A percentile compares a stretch with the other conserved stretches of the same genome.
Evolutionary conservation across 2,113 vertebrate genomes (phyloP).

Genomic region (Pteropus alecto): DNA sequence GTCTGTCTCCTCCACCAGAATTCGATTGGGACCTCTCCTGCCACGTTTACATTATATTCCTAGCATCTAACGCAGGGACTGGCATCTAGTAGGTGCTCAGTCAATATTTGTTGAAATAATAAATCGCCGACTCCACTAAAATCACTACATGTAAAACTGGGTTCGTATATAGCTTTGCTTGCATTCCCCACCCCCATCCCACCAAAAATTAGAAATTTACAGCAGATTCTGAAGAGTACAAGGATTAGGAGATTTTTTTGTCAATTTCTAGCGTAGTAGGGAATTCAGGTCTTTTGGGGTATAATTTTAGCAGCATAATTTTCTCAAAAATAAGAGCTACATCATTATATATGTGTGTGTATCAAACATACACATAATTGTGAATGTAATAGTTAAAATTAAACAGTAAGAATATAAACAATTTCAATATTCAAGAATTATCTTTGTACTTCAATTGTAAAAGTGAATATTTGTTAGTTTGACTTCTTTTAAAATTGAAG

Average conservation of each 20-base stretch:
- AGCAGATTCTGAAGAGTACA: background rate
- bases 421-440: background rate
- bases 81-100: background rate
- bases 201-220: background rate
- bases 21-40: background rate
- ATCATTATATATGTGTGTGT: background rate
- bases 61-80: background rate
- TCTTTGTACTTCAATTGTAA: background rate
- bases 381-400: background rate
- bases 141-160: background rate
- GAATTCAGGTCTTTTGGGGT: background rate
- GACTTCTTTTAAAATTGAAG: conserved; percentile 16
- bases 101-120: background rate
- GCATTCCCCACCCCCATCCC: too few relatives aligned
- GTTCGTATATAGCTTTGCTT: background rate
- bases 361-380: background rate
- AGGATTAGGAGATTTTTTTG: background rate
- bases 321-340: conserved; percentile 5
- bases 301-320: background rate
- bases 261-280: background rate
- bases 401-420: background rate
- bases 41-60: background rate
- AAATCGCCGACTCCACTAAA: background rate
- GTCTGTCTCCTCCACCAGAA: background rate
- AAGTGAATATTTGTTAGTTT: background rate